Percentiles rank a stretch among this genome's conserved stretches.
phyloP scores from a whole-genome alignment of 1,140 invertebrate genomes.

The Procambarus virginalis region DNA sequence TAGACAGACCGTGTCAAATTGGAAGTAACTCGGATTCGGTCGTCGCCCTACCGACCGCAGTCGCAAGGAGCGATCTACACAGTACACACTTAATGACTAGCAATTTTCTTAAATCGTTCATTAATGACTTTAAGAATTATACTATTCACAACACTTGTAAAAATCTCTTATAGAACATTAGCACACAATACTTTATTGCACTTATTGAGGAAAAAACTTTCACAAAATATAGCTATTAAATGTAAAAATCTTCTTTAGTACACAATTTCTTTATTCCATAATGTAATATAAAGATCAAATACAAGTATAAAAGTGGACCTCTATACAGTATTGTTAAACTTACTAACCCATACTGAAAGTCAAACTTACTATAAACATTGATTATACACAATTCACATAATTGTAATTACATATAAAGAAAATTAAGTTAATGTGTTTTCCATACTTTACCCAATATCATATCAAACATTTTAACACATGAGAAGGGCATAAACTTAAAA shows the following conservation, averaged over 20 bases:
- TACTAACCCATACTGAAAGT: slow-evolving; percentile 4
- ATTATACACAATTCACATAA: neutral
- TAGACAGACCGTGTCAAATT: no score
- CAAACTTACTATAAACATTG: neutral
- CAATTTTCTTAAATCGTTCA: slow-evolving; percentile 3
- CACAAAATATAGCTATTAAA: slow-evolving; percentile 16
- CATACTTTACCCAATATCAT: neutral
- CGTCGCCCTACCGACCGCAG: no score
- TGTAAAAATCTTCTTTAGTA: slow-evolving; percentile 8
- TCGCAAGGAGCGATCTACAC: no score
- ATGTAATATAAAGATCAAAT: slow-evolving; percentile 4
- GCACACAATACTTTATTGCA: slow-evolving; percentile 24
- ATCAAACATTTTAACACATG: neutral
- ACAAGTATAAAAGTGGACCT: slow-evolving; percentile 5
- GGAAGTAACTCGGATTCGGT: no score
- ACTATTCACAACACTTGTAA: slow-evolving; percentile 45
- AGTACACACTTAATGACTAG: slow-evolving; percentile 40
- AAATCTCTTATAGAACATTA: slow-evolving; percentile 36
- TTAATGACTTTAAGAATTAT: slow-evolving; percentile 35
- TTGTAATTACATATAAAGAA: neutral
- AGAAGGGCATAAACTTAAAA: neutral
- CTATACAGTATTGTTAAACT: neutral
- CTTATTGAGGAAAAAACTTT: slow-evolving; percentile 16
- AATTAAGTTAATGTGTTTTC: neutral
- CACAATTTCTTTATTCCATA: neutral